A percentile compares a stretch with the other conserved stretches of the same genome.
These are phyloP conservation scores for Battus philenor DNA, from an alignment of 1,140 invertebrate species.

Conservation along the genomic window DNA sequence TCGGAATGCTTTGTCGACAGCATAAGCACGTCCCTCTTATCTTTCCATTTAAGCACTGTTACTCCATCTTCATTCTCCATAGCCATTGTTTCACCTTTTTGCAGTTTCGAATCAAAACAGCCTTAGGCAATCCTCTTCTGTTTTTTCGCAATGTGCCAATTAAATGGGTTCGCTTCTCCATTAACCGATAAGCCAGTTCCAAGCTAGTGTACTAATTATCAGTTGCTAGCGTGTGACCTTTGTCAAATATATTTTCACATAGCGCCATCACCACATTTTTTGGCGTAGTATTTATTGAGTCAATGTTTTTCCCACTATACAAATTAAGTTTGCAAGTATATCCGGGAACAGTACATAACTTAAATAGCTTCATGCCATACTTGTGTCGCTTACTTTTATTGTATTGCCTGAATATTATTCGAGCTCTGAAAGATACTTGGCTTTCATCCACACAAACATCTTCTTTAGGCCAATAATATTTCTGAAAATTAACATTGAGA, in stretches of 20 bases:
- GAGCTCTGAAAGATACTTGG: constrained; percentile 37
- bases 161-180: constrained; percentile 53
- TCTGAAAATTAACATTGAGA: constrained; percentile 30
- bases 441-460: constrained; percentile 34
- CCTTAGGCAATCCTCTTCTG: constrained; percentile 9
- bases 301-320: constrained; percentile 2
- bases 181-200: constrained; percentile 42
- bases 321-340: constrained; percentile 18
- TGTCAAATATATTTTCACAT: constrained; percentile 23
- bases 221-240: constrained; percentile 43
- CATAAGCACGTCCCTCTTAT: constrained; percentile 46
- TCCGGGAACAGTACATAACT: constrained; percentile 33
- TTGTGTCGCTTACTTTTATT: constrained; percentile 43
- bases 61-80: constrained; percentile 48
- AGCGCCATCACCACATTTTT: constrained; percentile 36
- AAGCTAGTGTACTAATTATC: constrained; percentile 65
- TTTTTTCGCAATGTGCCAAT: constrained; percentile 17
- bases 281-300: constrained; percentile 25
- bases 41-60: constrained; percentile 57
- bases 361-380: constrained; percentile 50
- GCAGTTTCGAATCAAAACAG: constrained; percentile 30
- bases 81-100: constrained; percentile 33
- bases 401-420: constrained; percentile 46
- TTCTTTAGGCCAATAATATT: constrained; percentile 33
- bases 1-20: constrained; percentile 46